phyloP scores from a whole-genome alignment of 1,140 invertebrate species.

The Oncopodura yosiiana region DNA sequence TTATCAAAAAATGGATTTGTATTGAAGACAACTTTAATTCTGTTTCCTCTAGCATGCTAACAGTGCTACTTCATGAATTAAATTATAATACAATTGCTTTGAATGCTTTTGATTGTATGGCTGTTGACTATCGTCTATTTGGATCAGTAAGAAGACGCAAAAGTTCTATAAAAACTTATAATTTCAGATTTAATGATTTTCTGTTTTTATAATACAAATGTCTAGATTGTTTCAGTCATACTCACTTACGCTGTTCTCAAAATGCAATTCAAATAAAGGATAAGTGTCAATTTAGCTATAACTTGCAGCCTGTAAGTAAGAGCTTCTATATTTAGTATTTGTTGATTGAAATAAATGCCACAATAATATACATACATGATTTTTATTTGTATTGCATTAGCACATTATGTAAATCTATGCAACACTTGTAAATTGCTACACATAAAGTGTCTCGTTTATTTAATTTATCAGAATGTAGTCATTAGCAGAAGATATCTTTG shows the following conservation, averaged over 20 bases:
- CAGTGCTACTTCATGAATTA: conserved; percentile 3
- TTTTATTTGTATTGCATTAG: too few species aligned
- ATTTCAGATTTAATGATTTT: too few species aligned
- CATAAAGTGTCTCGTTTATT: too few species aligned
- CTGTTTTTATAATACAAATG: not conserved
- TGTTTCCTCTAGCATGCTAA: not conserved
- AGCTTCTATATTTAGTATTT: too few species aligned
- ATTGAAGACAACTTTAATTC: not conserved
- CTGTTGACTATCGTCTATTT: conserved; percentile 4
- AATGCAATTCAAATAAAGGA: conserved; percentile 5
- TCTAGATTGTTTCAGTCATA: conserved; percentile 6
- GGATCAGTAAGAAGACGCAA: conserved; percentile 12
- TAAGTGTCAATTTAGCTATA: too few species aligned
- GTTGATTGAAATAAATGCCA: too few species aligned
- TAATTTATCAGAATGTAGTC: too few species aligned
- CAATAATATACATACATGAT: too few species aligned
- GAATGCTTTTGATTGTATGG: conserved; percentile 1
- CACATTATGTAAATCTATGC: too few species aligned
- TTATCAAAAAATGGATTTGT: conserved; percentile 2
- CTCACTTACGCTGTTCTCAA: conserved; percentile 6
- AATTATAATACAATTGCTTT: not conserved
- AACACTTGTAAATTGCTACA: too few species aligned
- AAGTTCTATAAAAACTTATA: not conserved
- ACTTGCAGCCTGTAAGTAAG: too few species aligned
- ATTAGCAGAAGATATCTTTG: too few species aligned